These are phyloP conservation scores for Emydoidea blandingii DNA, from an alignment of 2,797 vertebrate species.

Conservation along the genomic window DNA sequence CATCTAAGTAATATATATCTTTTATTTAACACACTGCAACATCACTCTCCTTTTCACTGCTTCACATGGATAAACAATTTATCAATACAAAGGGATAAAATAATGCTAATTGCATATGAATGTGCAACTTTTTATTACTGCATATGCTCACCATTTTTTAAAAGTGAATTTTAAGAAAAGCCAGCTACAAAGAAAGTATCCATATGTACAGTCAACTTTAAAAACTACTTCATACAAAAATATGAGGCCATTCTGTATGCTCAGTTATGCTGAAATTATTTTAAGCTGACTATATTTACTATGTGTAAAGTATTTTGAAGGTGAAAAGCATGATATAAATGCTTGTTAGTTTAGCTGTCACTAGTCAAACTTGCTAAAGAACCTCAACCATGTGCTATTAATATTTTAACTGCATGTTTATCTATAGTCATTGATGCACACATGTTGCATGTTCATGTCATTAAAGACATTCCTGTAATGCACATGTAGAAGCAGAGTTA, in stretches of 20 bases:
- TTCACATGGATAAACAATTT: background rate
- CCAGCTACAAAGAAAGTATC: background rate
- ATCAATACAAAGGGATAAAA: background rate
- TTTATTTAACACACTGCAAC: background rate
- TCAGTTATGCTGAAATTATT: background rate
- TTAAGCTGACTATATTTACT: background rate
- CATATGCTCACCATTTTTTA: background rate
- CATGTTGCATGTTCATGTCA: background rate
- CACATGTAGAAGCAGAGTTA: background rate
- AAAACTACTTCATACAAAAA: background rate
- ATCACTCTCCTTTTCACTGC: background rate
- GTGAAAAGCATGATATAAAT: background rate
- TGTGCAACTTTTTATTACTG: background rate
- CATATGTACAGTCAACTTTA: background rate
- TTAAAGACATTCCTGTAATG: background rate
- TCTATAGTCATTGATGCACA: background rate
- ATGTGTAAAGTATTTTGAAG: background rate
- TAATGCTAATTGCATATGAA: background rate
- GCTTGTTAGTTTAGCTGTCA: background rate
- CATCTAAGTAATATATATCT: background rate
- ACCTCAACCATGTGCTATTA: background rate
- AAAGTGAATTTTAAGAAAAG: background rate
- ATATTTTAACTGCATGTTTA: background rate
- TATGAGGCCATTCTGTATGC: background rate
- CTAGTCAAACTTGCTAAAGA: background rate